phyloP scores from a whole-genome alignment of 2,797 vertebrate species.

The Amniataba percoides region DNA sequence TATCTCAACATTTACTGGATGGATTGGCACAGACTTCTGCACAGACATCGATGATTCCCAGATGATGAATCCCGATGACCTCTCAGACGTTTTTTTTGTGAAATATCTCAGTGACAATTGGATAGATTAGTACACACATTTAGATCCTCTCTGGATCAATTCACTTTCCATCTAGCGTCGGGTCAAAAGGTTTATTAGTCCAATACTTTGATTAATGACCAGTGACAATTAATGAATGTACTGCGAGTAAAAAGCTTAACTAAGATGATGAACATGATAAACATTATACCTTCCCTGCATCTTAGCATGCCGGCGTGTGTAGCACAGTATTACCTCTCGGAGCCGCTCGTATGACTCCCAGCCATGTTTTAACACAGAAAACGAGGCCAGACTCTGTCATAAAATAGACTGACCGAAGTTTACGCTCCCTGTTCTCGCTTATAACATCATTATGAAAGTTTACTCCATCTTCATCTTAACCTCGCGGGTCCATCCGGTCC shows the following conservation, averaged over 20 bases:
- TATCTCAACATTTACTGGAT: background rate
- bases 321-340: background rate
- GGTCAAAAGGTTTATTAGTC: background rate
- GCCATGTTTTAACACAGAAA: conserved; percentile 1
- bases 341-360: background rate
- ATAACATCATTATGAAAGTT: conserved; percentile 41
- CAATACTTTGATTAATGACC: conserved; percentile 1
- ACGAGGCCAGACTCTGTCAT: background rate
- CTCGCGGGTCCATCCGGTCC: background rate
- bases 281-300: background rate
- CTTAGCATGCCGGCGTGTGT: background rate
- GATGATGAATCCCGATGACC: background rate
- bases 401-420: conserved; percentile 11
- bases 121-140: background rate
- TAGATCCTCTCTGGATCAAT: background rate
- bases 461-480: conserved; percentile 43
- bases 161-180: background rate
- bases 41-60: background rate
- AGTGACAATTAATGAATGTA: background rate
- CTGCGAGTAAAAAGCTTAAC: background rate
- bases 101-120: background rate
- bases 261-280: background rate
- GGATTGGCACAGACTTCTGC: too few species aligned
- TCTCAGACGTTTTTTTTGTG: background rate
- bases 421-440: conserved; percentile 18